Evolutionary conservation across 35 echinoderm and acorn worm genomes (phyloP).

Genomic region (Eucidaris tribuloides): DNA sequence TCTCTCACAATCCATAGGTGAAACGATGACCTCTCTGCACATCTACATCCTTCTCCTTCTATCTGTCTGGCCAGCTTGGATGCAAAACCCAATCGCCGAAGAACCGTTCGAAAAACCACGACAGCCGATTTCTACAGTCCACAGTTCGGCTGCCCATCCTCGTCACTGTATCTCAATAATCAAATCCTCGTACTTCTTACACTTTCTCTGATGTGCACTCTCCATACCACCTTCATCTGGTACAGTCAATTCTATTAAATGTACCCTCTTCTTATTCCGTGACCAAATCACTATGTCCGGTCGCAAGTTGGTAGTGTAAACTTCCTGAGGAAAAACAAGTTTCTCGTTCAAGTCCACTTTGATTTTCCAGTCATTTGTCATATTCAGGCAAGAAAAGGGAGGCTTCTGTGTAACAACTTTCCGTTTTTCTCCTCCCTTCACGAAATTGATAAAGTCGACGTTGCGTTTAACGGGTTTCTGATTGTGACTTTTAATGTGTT

Average conservation of each 20-base stretch:
- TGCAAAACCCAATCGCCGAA: neutral
- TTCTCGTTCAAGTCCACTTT: neutral
- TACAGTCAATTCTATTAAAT: neutral
- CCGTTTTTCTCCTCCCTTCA: neutral
- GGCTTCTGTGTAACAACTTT: neutral
- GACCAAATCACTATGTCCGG: neutral
- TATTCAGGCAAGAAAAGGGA: neutral
- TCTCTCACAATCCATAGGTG: too few relatives aligned
- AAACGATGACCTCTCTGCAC: neutral
- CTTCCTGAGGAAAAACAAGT: neutral
- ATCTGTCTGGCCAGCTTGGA: neutral
- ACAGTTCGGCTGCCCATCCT: neutral
- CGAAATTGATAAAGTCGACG: neutral
- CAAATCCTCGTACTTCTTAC: neutral
- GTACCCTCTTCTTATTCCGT: neutral
- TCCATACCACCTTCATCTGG: neutral
- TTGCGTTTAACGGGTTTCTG: neutral
- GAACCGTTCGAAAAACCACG: neutral
- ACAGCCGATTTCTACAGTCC: neutral
- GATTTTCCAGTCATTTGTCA: neutral
- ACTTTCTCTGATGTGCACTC: neutral
- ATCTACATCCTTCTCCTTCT: neutral
- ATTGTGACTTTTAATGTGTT: neutral
- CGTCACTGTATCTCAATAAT: neutral
- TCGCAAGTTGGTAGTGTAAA: too few relatives aligned